Evolutionary conservation across 2,797 vertebrate species (phyloP), one percentile per base, ranked within the genome.

Genomic region (Odontamblyopus lacepedii): DNA sequence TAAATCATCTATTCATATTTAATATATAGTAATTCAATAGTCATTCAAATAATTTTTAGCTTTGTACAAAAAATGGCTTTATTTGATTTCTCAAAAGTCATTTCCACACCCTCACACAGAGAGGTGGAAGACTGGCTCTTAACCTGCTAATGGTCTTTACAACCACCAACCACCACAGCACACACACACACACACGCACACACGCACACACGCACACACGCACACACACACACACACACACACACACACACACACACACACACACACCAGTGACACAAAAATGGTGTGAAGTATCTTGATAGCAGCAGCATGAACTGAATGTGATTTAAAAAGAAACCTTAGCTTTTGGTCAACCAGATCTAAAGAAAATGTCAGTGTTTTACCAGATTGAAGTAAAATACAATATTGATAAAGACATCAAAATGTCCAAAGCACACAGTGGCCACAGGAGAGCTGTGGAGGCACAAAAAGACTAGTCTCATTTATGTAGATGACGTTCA

Each of bases 381-480:
- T 19, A 63, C 8, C 30, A 63, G 16, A 55, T 19, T 18, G 15
- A 35, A 63, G 23, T 64, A 35, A 23, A 64, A 64, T 64, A 64
- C 13, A 44, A 64, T 64, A 41, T 26, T 44, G 63, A 44, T 64
- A 44, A 64, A 64, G 38, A 64, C 38, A 23, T 64, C 35, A 63
- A 65, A 65, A 65, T 65, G 63, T 19, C 23, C 13, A 65, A 6
- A 72, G 78, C 66, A 67, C 91, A 93, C 95, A 95, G 95, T 85
- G 83, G 95, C 94, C 94, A 96, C 95, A 95, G 96, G 94, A 93
- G 95, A 95, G 96, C 92, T 68, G 77, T 94, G 95, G 95, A 95
- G 94, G 94, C 87, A 94, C 48, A 95, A 81, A 85, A 75, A 78
- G 80, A 85, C 77, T 50, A 74, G 85, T 85, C 69, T 69, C 93